Conservation (phyloP, 2,797 vertebrate genomes). For the Anabacerthia variegaticeps region DNA sequence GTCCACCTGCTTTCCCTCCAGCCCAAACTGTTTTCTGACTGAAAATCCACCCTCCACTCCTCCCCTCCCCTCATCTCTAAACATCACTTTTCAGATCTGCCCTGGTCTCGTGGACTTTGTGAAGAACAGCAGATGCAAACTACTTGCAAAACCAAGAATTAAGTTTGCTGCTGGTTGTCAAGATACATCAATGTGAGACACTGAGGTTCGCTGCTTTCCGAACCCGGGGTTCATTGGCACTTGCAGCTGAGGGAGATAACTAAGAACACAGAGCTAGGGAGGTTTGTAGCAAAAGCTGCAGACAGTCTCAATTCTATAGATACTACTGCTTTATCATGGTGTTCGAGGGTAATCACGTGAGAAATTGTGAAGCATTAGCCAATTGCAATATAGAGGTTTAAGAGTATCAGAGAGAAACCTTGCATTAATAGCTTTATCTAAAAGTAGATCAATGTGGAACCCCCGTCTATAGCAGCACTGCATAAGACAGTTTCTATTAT, state of each 20-base stretch:
- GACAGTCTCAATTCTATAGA: neutral
- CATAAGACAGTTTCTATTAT: conserved; percentile 6
- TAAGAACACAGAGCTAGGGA: neutral
- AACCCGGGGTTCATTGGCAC: neutral
- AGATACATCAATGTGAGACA: neutral
- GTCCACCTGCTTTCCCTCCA: neutral
- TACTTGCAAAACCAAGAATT: neutral
- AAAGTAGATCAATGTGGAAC: conserved; percentile 5
- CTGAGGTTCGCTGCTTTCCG: accelerated
- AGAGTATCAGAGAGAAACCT: neutral
- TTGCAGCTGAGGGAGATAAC: neutral
- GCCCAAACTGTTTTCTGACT: neutral
- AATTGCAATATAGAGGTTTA: neutral
- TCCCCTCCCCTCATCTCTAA: neutral
- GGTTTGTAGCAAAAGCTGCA: neutral
- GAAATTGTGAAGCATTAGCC: neutral
- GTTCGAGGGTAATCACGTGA: neutral
- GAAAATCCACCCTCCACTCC: neutral
- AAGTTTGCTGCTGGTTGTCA: neutral
- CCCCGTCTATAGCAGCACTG: neutral
- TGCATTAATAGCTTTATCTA: neutral
- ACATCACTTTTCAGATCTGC: neutral
- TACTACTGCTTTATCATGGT: neutral
- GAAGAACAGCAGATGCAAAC: neutral
- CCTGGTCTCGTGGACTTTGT: accelerated